Evolutionary conservation across 2,888 invertebrate species (phyloP), one percentile per base, ranked within the genome.

Genomic region (Diachrysia chrysitis): DNA sequence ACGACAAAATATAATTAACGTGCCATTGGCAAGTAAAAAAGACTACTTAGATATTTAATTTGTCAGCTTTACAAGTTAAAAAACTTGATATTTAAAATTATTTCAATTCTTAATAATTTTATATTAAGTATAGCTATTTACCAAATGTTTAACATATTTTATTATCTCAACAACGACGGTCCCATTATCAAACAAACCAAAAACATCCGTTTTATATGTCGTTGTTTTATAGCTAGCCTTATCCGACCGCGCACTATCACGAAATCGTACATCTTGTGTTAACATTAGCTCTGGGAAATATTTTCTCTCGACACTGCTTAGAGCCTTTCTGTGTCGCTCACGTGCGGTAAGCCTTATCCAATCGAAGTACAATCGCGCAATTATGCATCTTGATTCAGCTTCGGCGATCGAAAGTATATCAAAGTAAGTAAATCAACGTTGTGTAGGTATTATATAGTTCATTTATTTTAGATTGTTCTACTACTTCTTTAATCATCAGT

Each of bases 261-360:
- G 58, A 63, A 77, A 77, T 64, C 57, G 76, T 66, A 59, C 64
- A 67, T 61, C 65, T 62, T 66, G 68, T 66, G 69, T 71, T 63
- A 74, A 58, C 69, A 60, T 78, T 78, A 68, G 61, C 62, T 62
- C 75, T 68, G 68, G 55, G n/a, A 55, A 77, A 63, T 77, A 32
- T 63, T 37, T 46, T 16, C 51, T n/a, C 54, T 55, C 21, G 55
- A 32, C 19, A 21, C 42, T 16, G 37, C 25, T 12, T 63, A 37
- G 54, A 59, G 19, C 16, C 46, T 23, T 58, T 25, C 59, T 51
- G 25, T 65, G 73, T 61, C 63, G 73, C 73, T 10, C 58, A 46
- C 54, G 29, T 63, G 67, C 53, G 37, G 51, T 60, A 54, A 17
- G 60, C 78, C 73, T 58, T 72, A 74, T 19, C 48, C 60, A 72